Evolutionary conservation across 1,140 invertebrate species (phyloP).

Genomic region (Condylostylus longicornis): DNA sequence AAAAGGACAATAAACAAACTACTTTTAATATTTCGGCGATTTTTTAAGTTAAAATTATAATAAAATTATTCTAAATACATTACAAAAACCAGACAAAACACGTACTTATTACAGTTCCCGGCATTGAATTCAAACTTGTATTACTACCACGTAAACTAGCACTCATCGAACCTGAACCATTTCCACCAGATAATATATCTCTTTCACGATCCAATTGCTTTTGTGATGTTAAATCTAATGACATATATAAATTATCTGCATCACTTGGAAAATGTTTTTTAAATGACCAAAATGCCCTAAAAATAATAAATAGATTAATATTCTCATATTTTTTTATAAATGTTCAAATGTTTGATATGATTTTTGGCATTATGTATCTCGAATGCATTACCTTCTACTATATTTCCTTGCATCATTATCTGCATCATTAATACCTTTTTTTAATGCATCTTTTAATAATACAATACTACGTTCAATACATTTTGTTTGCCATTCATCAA

Average conservation of each 20-base stretch:
- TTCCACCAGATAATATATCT: slow-evolving; percentile 7
- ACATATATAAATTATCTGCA: slow-evolving; percentile 69
- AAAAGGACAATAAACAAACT: background rate
- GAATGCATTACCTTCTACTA: slow-evolving; percentile 46
- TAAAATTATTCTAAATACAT: too few species aligned
- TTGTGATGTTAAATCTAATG: slow-evolving; percentile 72
- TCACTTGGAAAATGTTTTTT: slow-evolving; percentile 79
- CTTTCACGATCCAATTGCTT: slow-evolving; percentile 57
- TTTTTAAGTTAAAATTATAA: too few species aligned
- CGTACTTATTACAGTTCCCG: slow-evolving; percentile 7
- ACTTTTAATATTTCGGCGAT: background rate
- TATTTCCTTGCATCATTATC: slow-evolving; percentile 70
- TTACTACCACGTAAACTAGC: slow-evolving; percentile 9
- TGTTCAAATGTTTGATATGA: slow-evolving; percentile 1
- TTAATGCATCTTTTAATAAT: slow-evolving; percentile 67
- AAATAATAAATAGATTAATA: slow-evolving; percentile 17
- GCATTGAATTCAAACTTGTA: slow-evolving; percentile 8
- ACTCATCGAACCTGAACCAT: slow-evolving; percentile 7
- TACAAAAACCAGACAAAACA: too few species aligned
- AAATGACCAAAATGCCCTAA: slow-evolving; percentile 79
- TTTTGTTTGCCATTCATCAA: slow-evolving; percentile 71
- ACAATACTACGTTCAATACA: slow-evolving; percentile 68
- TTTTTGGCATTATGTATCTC: too few species aligned
- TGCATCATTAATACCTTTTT: slow-evolving; percentile 80
- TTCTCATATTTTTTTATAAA: background rate